These are phyloP conservation scores for Tenrec ecaudatus DNA, from an alignment of 2,113 vertebrate genomes.

Conservation along the genomic window DNA sequence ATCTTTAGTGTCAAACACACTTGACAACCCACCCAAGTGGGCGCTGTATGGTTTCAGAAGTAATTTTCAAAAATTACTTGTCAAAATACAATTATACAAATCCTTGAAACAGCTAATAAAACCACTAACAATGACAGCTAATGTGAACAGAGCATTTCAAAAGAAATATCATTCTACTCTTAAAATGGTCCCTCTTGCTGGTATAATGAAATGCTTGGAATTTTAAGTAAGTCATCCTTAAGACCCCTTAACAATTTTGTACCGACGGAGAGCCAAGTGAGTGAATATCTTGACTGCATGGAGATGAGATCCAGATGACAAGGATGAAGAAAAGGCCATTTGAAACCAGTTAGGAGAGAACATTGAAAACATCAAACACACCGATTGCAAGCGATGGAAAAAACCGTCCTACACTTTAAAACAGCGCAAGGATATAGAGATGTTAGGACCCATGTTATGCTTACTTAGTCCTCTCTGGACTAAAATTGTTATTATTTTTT, in stretches of 20 bases:
- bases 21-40: neutral
- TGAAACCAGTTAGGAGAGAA: constrained; percentile 60
- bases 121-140: constrained; percentile 69
- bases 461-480: neutral
- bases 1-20: neutral
- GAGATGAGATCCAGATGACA: constrained; percentile 83
- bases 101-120: constrained; percentile 71
- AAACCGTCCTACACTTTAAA: neutral
- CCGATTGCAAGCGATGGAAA: neutral
- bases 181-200: constrained; percentile 78
- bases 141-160: constrained; percentile 61
- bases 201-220: constrained; percentile 78
- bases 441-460: neutral
- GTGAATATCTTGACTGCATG: constrained; percentile 76
- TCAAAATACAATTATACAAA: constrained; percentile 46
- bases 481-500: neutral
- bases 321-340: constrained; percentile 29
- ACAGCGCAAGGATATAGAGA: neutral
- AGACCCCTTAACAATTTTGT: constrained; percentile 79
- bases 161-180: constrained; percentile 71
- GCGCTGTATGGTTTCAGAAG: neutral
- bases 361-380: constrained; percentile 49
- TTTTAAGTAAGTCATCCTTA: constrained; percentile 82
- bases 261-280: constrained; percentile 71
- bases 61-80: constrained; percentile 48